Evolutionary conservation across 2,113 vertebrate species (phyloP), one percentile per base, ranked within the genome.

Genomic region (Zosterops borbonicus): DNA sequence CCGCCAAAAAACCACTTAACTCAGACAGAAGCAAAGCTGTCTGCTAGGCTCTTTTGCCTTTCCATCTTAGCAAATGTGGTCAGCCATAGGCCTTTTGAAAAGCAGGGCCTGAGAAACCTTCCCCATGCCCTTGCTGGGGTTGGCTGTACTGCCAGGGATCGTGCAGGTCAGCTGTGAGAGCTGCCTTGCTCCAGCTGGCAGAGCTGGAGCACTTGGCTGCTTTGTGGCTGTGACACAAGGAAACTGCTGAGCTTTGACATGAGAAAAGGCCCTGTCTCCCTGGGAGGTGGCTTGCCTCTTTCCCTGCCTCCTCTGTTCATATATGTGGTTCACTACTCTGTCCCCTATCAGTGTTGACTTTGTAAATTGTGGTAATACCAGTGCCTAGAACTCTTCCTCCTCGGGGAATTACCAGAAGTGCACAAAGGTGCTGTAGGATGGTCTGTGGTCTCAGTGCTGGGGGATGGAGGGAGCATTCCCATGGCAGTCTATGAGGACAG

Each of bases 61-160:
- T 69, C 50, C 24, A 12, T 55, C 62, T 78, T 37, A 47, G 44
- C 50, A 79, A 73, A 76, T 28, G 39, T 42, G 39, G 62, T 59
- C 33, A 96, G 52, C 29, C 49, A 31, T 11, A 49, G 63, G 31
- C 12, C 33, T 78, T 77, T 60, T 27, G 47, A n/a, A 91, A 92
- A 94, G 47, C 46, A 55, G 46, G 35, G 41, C 47, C 73, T 78
- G 27, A 82, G 46, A 55, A 89, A 59, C 62, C 35, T 85, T 75
- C 47, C 55, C 21, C 17, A 1, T 59, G 55, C 28, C 41, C 50
- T 73, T 0, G 0, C 56, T 41, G 59, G 76, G 19, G 24, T 1
- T 64, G 49, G 41, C 64, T 5, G 0, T 39, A 15, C 29, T 5
- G 7, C 12, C 0, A 1, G 53, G 65, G 58, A 75, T 39, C 0